Evolutionary conservation across 2,888 invertebrate genomes (phyloP), one percentile per base, ranked within the genome.

Genomic region (Stramonita haemastoma): DNA sequence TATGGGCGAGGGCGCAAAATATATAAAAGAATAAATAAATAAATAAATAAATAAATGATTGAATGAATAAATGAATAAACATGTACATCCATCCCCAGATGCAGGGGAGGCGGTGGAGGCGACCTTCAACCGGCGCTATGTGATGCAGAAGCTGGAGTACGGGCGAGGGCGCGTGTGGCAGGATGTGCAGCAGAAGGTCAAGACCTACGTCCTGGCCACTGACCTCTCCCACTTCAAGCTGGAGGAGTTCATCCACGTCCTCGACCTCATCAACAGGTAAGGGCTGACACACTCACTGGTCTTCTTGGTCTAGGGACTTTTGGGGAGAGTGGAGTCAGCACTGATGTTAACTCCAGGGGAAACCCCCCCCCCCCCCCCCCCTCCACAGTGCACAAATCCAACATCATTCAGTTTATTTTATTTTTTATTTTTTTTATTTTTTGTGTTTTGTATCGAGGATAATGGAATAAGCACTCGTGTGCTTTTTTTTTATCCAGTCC

Each of bases 171-270:
- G 98, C 91, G 97, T 99, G 91, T 99, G 99, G 99, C 98, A 98
- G 93, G 99, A 99, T 94, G 98, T 99, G 0, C 98, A 99, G 96
- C 97, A 98, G 22, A 98, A 99, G 96, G 98, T 99, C 34, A 94
- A 95, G 91, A 93, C 93, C 66, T 98, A 98, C 94, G 96, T 99
- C 57, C 97, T 97, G 89, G 98, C 97, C 92, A 97, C 97, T 0
- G 98, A 98, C 92, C 96, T 99, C 87, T 97, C 98, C n/a, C 97
- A 97, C 89, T 98, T 98, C 93, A 98, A 98, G 92, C 98, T 99
- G 95, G 99, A 99, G 94, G 98, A 99, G 95, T 99, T 99, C 94
- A 98, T 99, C 89, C 98, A 98, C 95, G 98, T 99, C 91, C 96
- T 99, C 56, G 98, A 98, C 26, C 97, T 98, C 60, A 97, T 98